Evolutionary conservation across 2,888 invertebrate species (phyloP).

Genomic region (Aleiodes testaceus): DNA sequence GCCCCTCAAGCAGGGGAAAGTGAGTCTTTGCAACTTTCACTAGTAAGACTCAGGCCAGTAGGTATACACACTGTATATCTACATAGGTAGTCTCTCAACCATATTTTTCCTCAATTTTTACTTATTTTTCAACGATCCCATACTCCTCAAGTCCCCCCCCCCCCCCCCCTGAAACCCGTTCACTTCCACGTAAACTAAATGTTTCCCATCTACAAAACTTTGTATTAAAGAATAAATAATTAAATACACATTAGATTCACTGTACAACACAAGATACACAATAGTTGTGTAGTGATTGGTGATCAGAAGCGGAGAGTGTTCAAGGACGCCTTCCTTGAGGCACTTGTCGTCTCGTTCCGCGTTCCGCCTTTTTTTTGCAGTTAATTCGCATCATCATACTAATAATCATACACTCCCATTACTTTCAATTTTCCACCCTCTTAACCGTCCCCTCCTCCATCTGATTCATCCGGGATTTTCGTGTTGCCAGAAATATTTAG

Average conservation of each 20-base stretch:
- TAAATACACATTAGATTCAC: neutral
- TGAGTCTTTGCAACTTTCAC: constrained; percentile 71
- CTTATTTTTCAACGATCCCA: constrained; percentile 22
- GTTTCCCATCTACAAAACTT: too few species aligned
- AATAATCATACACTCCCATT: constrained; percentile 17
- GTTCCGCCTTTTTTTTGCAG: constrained; percentile 41
- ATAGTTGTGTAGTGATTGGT: constrained; percentile 2
- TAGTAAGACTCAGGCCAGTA: constrained; percentile 53
- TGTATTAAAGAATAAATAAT: too few species aligned
- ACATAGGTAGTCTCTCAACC: constrained; percentile 12
- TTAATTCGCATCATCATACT: constrained; percentile 31
- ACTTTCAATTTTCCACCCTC: constrained; percentile 13
- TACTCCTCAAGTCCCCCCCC: constrained; percentile 19
- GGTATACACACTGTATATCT: constrained; percentile 34
- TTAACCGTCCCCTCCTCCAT: neutral
- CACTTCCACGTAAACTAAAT: neutral
- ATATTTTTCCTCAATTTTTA: constrained; percentile 5
- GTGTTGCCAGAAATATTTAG: too few species aligned
- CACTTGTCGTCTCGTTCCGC: constrained; percentile 43
- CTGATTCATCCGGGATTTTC: neutral
- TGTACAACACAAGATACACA: neutral
- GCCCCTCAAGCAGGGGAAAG: constrained; percentile 66
- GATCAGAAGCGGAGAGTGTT: constrained; percentile 26
- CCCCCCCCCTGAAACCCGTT: constrained; percentile 1
- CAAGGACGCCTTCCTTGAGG: constrained; percentile 44